phyloP scores from a whole-genome alignment of 2,797 vertebrate genomes.

The Acipenser transmontanus region DNA sequence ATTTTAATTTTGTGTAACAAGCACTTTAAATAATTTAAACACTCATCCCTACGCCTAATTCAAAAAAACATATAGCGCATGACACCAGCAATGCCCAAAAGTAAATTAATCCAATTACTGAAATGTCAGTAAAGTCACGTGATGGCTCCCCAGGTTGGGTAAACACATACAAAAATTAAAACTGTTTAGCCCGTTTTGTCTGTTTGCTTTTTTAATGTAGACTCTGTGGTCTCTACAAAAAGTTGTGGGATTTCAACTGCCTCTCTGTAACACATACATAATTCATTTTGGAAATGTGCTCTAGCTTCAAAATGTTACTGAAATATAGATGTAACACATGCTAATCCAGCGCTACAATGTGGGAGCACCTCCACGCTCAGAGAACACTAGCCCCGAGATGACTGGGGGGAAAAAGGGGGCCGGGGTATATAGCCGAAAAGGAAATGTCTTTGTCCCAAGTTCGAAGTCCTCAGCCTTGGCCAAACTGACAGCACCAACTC shows the following conservation, averaged over 20 bases:
- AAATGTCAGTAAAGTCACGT: conserved; percentile 78
- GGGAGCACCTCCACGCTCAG: conserved; percentile 14
- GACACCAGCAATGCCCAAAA: conserved; percentile 50
- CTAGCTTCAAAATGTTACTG: conserved; percentile 81
- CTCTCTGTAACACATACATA: conserved; percentile 83
- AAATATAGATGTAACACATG: conserved; percentile 97
- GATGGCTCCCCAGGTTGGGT: conserved; percentile 58
- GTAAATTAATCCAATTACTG: conserved; percentile 83
- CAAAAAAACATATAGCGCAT: conserved; percentile 54
- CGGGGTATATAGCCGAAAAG: conserved; percentile 93
- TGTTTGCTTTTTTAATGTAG: conserved; percentile 76
- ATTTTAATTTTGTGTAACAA: conserved; percentile 63
- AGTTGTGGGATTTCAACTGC: conserved; percentile 82
- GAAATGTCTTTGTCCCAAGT: conserved; percentile 80
- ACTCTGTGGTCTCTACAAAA: conserved; percentile 67
- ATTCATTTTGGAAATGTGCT: conserved; percentile 81
- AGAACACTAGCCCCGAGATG: neutral
- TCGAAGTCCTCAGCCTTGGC: conserved; percentile 74
- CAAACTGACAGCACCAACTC: conserved; percentile 80
- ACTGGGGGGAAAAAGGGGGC: conserved; percentile 41
- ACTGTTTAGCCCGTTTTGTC: conserved; percentile 76
- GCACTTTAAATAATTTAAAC: conserved; percentile 75
- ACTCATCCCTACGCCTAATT: conserved; percentile 53
- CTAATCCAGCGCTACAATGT: conserved; percentile 65
- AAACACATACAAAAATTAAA: conserved; percentile 78